These are phyloP conservation scores for Paramacrobiotus metropolitanus DNA, from an alignment of 1,140 invertebrate species.

Conservation along the genomic window DNA sequence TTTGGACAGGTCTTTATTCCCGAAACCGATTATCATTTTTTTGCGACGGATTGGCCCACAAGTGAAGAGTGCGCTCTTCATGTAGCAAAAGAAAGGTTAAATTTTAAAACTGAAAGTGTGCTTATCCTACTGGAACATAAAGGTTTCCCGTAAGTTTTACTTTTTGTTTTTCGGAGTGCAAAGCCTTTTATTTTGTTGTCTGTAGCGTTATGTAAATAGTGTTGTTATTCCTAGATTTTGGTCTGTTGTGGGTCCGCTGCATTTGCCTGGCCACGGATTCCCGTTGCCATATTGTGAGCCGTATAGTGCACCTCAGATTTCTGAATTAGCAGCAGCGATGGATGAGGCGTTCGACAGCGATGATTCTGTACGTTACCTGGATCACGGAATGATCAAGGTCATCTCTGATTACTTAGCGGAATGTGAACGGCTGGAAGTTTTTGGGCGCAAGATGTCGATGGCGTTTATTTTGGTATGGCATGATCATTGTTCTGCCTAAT, in stretches of 20 bases:
- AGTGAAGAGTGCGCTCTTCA: not conserved
- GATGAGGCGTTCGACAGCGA: too few relatives aligned
- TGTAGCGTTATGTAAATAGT: not conserved
- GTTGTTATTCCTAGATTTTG: not conserved
- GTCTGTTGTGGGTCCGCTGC: not conserved
- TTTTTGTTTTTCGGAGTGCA: not conserved
- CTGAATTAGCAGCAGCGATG: too few relatives aligned
- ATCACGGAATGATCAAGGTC: not conserved
- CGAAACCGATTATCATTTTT: not conserved
- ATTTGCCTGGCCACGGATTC: not conserved
- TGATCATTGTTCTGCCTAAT: too few relatives aligned
- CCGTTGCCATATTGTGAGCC: not conserved
- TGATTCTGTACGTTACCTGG: too few relatives aligned
- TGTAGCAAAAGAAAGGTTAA: not conserved
- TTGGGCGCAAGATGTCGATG: not conserved
- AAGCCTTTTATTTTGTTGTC: not conserved
- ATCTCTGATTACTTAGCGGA: not conserved
- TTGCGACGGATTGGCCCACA: not conserved
- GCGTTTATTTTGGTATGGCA: not conserved
- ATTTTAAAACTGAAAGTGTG: not conserved
- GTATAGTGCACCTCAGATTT: too few relatives aligned
- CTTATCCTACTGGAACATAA: not conserved
- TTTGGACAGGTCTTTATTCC: too few relatives aligned
- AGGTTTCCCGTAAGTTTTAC: not conserved
- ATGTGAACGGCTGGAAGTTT: not conserved